Conservation (phyloP, 2,888 invertebrate species). For the Erannis defoliaria region DNA sequence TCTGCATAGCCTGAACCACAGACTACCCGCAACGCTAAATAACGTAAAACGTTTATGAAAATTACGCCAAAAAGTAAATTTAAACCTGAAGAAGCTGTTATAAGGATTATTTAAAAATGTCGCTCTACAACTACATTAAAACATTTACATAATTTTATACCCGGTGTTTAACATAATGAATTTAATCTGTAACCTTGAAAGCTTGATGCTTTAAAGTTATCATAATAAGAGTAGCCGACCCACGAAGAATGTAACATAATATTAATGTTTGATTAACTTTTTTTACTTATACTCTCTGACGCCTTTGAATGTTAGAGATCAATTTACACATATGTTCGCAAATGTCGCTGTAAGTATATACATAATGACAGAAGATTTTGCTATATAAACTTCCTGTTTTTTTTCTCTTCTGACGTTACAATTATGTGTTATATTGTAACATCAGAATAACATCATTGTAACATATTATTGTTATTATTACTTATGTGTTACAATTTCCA, state of each 20-base stretch:
- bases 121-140: conserved; percentile 5
- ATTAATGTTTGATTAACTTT: conserved; percentile 22
- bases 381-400: too few relatives aligned
- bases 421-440: too few relatives aligned
- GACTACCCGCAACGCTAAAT: too few relatives aligned
- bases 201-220: conserved; percentile 14
- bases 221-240: neutral
- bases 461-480: too few relatives aligned
- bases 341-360: too few relatives aligned
- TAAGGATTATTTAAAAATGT: conserved; percentile 2
- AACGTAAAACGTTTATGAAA: neutral
- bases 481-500: too few relatives aligned
- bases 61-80: neutral
- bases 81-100: neutral
- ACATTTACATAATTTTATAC: conserved; percentile 7
- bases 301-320: neutral
- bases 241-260: conserved; percentile 19
- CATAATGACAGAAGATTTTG: too few relatives aligned
- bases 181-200: conserved; percentile 19
- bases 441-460: too few relatives aligned
- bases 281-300: conserved; percentile 5
- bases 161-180: neutral
- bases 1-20: too few relatives aligned
- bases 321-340: neutral
- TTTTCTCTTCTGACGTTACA: too few relatives aligned